A percentile compares a stretch with the other conserved stretches of the same genome.
Conservation (phyloP, 2,888 invertebrate species). For the Plebejus anna region DNA sequence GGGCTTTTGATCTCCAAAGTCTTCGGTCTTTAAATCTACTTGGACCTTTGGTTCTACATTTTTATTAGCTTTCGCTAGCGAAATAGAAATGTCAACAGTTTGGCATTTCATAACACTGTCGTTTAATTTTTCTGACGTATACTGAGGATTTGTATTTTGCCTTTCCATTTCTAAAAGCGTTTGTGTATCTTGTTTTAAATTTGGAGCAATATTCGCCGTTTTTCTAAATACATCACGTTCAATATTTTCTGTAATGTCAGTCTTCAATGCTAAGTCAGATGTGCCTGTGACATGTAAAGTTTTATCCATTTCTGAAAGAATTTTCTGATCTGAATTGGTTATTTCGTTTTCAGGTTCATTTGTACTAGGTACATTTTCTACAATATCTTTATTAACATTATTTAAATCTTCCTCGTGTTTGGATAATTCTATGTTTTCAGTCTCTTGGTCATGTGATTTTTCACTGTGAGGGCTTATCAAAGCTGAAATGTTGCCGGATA, state of each 20-base stretch:
- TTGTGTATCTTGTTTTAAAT: conserved; percentile 13
- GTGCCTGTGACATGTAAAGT: neutral
- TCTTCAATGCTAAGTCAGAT: neutral
- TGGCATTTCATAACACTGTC: conserved; percentile 43
- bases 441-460: neutral
- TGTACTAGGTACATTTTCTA: neutral
- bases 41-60: conserved; percentile 55
- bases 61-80: conserved; percentile 53
- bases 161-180: neutral
- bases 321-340: neutral
- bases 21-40: conserved; percentile 59
- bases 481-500: too few species aligned
- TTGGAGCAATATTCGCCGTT: neutral
- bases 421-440: neutral
- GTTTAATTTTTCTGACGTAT: conserved; percentile 25
- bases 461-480: neutral
- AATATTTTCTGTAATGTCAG: neutral
- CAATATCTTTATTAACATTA: neutral
- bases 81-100: conserved; percentile 58
- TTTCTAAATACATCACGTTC: neutral
- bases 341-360: neutral
- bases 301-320: neutral
- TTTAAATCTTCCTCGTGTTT: neutral
- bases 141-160: conserved; percentile 4
- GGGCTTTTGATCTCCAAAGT: conserved; percentile 49